phyloP scores from a whole-genome alignment of 1,140 invertebrate genomes.

The Nephila pilipes region DNA sequence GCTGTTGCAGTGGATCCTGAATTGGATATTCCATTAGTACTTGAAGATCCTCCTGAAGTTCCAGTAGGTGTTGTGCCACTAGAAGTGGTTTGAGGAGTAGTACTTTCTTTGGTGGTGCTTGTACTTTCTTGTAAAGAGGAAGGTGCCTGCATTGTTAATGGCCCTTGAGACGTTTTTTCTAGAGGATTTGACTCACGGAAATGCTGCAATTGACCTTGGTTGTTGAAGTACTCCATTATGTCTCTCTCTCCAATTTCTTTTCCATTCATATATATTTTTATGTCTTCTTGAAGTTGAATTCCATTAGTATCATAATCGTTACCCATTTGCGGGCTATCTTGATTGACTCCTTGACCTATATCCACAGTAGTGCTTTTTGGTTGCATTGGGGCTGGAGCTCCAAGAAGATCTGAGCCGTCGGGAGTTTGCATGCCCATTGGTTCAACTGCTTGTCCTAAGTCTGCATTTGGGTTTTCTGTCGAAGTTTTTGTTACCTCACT shows the following conservation, averaged over 20 bases:
- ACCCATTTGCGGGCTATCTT: no score
- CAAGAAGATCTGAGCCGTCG: background rate
- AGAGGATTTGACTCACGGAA: background rate
- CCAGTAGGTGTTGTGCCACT: background rate
- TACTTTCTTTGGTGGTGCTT: background rate
- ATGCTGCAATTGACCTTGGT: background rate
- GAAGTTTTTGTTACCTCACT: background rate
- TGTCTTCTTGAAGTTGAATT: conserved; percentile 28
- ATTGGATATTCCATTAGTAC: background rate
- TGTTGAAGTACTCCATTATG: background rate
- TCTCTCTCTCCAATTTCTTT: background rate
- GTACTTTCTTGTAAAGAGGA: background rate
- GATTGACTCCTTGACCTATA: background rate
- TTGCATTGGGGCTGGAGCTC: background rate
- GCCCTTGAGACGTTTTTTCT: background rate
- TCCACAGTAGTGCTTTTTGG: background rate
- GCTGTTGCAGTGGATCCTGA: background rate
- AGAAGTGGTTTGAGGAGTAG: background rate
- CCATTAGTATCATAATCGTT: background rate
- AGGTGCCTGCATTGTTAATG: conserved; percentile 31
- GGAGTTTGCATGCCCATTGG: background rate
- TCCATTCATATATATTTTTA: conserved; percentile 6
- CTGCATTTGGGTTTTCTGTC: background rate
- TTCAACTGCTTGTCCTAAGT: background rate
- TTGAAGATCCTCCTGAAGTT: background rate